phyloP scores from a whole-genome alignment of 2,888 invertebrate genomes.

The Sceliomorpha sp. region DNA sequence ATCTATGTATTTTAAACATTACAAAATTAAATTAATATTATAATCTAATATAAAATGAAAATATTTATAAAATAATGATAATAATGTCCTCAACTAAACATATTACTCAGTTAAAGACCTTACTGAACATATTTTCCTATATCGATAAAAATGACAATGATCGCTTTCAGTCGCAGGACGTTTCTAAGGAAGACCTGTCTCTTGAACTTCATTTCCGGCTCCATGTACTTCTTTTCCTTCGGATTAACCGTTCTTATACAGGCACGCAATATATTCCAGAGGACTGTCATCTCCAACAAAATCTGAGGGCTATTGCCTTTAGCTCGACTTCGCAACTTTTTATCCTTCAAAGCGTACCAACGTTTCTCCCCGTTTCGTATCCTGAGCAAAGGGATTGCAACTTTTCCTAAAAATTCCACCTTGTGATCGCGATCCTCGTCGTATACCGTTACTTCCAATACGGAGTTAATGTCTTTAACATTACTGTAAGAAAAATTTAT shows the following conservation, averaged over 20 bases:
- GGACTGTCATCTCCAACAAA: constrained; percentile 92
- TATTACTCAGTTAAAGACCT: no score
- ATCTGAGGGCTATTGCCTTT: constrained; percentile 96
- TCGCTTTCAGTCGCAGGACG: constrained; percentile 93
- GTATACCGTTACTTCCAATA: constrained; percentile 96
- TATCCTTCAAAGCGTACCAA: constrained; percentile 98
- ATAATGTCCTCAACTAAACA: no score
- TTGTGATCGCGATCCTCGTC: constrained; percentile 99
- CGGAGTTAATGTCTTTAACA: constrained; percentile 97
- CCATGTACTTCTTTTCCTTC: constrained; percentile 96
- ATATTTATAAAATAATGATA: no score
- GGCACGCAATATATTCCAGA: constrained; percentile 97
- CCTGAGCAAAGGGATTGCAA: constrained; percentile 91
- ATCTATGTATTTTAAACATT: no score
- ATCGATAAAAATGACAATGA: constrained; percentile 94
- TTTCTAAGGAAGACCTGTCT: constrained; percentile 96
- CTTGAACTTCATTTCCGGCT: constrained; percentile 97
- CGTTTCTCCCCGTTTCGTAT: constrained; percentile 94
- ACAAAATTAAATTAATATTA: no score
- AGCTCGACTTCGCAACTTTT: constrained; percentile 93
- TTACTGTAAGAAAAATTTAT: constrained; percentile 85
- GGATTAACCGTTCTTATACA: constrained; percentile 96
- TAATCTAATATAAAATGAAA: no score
- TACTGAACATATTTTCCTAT: constrained; percentile 95
- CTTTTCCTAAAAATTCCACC: constrained; percentile 97